Conservation (phyloP, 2,113 vertebrate species). For the Neodon shergylaensis region DNA sequence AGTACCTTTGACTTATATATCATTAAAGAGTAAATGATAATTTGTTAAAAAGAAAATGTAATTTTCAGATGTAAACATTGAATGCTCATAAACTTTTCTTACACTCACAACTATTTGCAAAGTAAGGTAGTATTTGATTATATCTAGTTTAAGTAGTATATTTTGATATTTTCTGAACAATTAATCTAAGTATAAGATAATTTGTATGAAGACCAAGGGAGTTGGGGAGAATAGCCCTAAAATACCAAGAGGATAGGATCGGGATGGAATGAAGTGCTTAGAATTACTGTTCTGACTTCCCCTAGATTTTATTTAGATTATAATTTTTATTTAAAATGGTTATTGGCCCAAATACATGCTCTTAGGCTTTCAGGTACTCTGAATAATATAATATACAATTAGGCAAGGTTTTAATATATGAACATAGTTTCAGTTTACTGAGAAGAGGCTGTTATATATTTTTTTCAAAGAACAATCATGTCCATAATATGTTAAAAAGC, state of each 20-base stretch:
- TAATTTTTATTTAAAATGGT: constrained; percentile 55
- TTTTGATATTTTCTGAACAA: constrained; percentile 41
- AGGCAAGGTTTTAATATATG: constrained; percentile 23
- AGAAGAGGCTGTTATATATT: background rate
- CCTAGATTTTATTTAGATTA: constrained; percentile 28
- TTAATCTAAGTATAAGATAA: background rate
- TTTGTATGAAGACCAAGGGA: background rate
- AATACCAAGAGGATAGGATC: background rate
- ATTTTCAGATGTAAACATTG: background rate
- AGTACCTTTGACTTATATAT: constrained; percentile 12
- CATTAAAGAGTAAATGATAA: constrained; percentile 42
- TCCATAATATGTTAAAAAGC: background rate
- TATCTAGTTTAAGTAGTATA: constrained; percentile 10
- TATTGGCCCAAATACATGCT: background rate
- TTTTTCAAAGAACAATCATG: constrained; percentile 31
- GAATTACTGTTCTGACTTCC: background rate
- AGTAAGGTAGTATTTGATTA: constrained; percentile 24
- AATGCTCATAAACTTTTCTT: constrained; percentile 5
- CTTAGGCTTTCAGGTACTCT: constrained; percentile 10
- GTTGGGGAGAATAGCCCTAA: background rate
- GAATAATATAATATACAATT: background rate
- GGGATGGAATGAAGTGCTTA: background rate
- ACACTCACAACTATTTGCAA: constrained; percentile 6
- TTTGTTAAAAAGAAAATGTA: constrained; percentile 21
- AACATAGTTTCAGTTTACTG: background rate